These are phyloP conservation scores for Siniperca scherzeri DNA, from an alignment of 2,797 vertebrate species.

Conservation along the genomic window DNA sequence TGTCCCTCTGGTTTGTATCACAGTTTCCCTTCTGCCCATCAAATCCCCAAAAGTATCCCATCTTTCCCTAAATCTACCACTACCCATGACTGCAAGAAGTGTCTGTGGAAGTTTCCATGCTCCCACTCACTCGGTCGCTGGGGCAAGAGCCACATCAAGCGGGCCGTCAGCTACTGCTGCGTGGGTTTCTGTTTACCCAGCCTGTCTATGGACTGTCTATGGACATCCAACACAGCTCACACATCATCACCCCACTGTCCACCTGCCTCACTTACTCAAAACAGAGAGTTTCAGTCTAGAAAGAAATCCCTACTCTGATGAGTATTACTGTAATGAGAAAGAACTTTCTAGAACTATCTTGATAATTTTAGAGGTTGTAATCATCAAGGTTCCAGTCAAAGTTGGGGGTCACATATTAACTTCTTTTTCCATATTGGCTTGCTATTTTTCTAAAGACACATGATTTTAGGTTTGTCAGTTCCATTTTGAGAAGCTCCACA, in stretches of 20 bases:
- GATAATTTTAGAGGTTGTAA: background rate
- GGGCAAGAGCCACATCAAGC: slow-evolving; percentile 66
- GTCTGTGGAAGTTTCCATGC: slow-evolving; percentile 77
- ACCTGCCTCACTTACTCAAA: slow-evolving; percentile 38
- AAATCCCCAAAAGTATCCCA: slow-evolving; percentile 19
- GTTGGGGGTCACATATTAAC: too few species aligned
- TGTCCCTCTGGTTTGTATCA: slow-evolving; percentile 35
- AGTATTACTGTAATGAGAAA: background rate
- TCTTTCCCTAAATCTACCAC: slow-evolving; percentile 3
- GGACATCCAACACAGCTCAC: slow-evolving; percentile 56
- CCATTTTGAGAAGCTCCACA: background rate
- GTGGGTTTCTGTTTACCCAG: slow-evolving; percentile 81
- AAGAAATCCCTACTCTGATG: background rate
- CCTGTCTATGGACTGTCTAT: slow-evolving; percentile 62
- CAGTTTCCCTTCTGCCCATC: slow-evolving; percentile 9
- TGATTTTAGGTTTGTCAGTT: too few species aligned
- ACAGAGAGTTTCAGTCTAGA: slow-evolving; percentile 21
- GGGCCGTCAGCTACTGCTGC: slow-evolving; percentile 60
- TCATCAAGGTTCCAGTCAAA: background rate
- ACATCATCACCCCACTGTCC: slow-evolving; percentile 54
- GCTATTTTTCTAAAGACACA: background rate
- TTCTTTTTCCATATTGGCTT: background rate
- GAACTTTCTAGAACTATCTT: background rate
- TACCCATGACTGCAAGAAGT: slow-evolving; percentile 40
- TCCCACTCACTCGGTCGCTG: slow-evolving; percentile 60